Evolutionary conservation across 1,140 invertebrate genomes (phyloP), one percentile per base, ranked within the genome.

Genomic region (Tetragonula clypearis): DNA sequence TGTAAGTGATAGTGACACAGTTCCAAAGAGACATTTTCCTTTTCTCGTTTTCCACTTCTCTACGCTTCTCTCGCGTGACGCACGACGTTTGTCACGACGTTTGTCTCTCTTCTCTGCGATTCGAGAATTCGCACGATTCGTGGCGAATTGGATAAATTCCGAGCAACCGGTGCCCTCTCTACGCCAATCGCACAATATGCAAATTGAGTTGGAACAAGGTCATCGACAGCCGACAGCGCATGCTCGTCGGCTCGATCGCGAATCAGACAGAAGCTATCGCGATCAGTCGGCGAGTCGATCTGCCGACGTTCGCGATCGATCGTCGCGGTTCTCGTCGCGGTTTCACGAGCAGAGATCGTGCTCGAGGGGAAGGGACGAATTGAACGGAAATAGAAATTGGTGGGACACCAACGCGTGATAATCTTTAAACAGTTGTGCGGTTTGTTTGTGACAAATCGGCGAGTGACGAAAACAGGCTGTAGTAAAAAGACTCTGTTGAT

Each of bases 181-280:
- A 15, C 58, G 19, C 23, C 30, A 30, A 19, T 17, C 23, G 30
- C 30, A 49, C 8, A 26, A 58, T 41, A 71, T 71, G 56, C n/a
- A 79, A 74, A 75, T 75, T 71, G 9, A 23, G 30, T 58, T 49
- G 73, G 2, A 26, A 14, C 23, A 23, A 58, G 79, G 84, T 85
- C 79, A 81, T 56, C 6, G 49, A 19, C 30, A 12, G 14, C 11
- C 19, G n/a, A n/a, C n/a, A n/a, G 78, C 84, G 84, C 84, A 81
- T 85, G 84, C 84, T 35, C n/a, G 19, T 11, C 53, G 14, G 55
- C 69, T 85, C 30, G 30, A 85, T 65, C 30, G 53, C 55, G 15
- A 21, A 11, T 6, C 23, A 11, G 26, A 17, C 12, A 14, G 21
- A 53, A n/a, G 30, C 30, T 30, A 30, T 30, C 30, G 23, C 58